Conservation (phyloP, 2,113 vertebrate species). For the Paraplagusia blochii region DNA sequence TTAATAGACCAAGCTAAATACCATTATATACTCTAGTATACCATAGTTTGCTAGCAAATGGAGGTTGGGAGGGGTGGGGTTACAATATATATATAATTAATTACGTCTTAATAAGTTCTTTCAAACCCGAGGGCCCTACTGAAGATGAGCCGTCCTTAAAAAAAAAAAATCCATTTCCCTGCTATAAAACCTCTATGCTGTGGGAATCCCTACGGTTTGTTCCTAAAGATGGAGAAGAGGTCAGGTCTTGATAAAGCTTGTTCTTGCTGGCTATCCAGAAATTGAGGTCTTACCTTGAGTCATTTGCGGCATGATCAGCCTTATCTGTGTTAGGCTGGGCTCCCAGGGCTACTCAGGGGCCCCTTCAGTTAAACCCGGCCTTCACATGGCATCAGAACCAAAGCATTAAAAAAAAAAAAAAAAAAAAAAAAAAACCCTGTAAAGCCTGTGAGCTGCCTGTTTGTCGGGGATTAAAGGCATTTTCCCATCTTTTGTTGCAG, state of each 20-base stretch:
- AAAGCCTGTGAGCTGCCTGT: slow-evolving; percentile 65
- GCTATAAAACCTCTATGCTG: slow-evolving; percentile 57
- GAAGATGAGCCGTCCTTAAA: slow-evolving; percentile 48
- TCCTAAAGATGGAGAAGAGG: slow-evolving; percentile 77
- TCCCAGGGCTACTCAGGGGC: slow-evolving; percentile 62
- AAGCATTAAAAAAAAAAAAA: slow-evolving; percentile 11
- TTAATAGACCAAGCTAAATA: too few relatives aligned
- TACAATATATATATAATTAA: too few relatives aligned
- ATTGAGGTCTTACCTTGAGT: slow-evolving; percentile 79
- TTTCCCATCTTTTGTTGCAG: slow-evolving; percentile 57
- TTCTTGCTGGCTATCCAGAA: slow-evolving; percentile 74
- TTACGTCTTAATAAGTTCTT: slow-evolving; percentile 45
- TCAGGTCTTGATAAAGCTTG: slow-evolving; percentile 74
- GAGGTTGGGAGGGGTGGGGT: too few relatives aligned
- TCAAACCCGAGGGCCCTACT: slow-evolving; percentile 32
- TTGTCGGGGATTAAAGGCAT: slow-evolving; percentile 31
- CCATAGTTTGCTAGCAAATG: too few relatives aligned
- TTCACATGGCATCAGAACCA: slow-evolving; percentile 50
- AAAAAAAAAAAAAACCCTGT: too few relatives aligned
- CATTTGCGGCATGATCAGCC: slow-evolving; percentile 80
- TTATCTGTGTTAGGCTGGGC: slow-evolving; percentile 75
- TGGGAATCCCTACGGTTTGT: slow-evolving; percentile 65
- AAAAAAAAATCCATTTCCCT: slow-evolving; percentile 39
- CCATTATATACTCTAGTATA: too few relatives aligned
- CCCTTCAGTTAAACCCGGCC: slow-evolving; percentile 65